Evolutionary conservation across 2,888 invertebrate species (phyloP), one percentile per base, ranked within the genome.

Genomic region (Apeira syringaria): DNA sequence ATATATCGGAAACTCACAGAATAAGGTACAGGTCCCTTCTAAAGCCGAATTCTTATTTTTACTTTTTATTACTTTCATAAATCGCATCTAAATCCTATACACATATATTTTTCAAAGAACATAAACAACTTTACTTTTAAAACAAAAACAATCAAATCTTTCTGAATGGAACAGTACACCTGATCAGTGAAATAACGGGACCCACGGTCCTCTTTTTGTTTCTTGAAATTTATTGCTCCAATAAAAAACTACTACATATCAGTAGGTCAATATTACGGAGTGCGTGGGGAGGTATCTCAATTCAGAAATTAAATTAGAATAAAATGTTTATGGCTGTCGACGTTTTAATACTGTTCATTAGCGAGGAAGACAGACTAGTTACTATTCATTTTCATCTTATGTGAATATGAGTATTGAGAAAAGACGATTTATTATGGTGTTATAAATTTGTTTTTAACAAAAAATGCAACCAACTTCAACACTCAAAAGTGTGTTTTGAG

Each of bases 141-240:
- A 20, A 20, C 39, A 18, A 42, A 27, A 36, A 33, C 9, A 34
- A 30, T 36, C 31, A 22, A 17, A 12, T 34, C 24, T 27, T 17
- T 45, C 17, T 45, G 33, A 49, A 53, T 47, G 41, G 46, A 47
- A 44, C 44, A 54, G 52, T 56, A 63, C 70, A 72, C 68, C 68
- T 71, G 64, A 55, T 62, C 62, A 36, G 43, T 50, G 53, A 46
- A 49, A 37, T 75, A 77, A 77, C 74, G 73, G 75, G 69, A 53
- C 41, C 39, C 56, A 53, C 54, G 49, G 54, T 68, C 55, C 56
- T 66, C 64, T 59, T 67, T 69, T 68, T 68, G 58, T 69, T 57
- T 65, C 62, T 27, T 61, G 60, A 50, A 61, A 60, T 71, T 69
- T 68, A 64, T 68, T 59, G 59, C 50, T 53, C 61, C 51, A 58